These are phyloP conservation scores for Setipinna tenuifilis DNA, from an alignment of 2,797 vertebrate genomes.

Conservation along the genomic window DNA sequence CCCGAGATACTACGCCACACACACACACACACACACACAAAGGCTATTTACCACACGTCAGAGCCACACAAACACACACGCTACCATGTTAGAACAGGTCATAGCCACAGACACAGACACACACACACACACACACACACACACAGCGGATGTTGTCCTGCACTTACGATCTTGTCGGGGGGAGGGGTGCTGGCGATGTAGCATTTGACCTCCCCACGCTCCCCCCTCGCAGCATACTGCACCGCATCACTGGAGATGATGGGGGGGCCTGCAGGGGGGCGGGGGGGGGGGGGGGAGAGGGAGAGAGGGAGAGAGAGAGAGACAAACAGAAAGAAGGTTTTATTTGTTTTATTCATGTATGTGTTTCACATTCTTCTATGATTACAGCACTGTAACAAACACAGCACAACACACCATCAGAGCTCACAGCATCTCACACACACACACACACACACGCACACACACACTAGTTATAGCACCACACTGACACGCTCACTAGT, in stretches of 20 bases:
- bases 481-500: not conserved
- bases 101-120: too few relatives aligned
- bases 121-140: too few relatives aligned
- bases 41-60: too few relatives aligned
- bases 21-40: too few relatives aligned
- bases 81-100: too few relatives aligned
- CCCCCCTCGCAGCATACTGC: conserved; percentile 87
- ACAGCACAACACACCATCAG: too few relatives aligned
- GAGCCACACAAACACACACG: too few relatives aligned
- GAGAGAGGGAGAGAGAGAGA: conserved; percentile 21
- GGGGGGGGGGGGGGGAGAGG: conserved; percentile 1
- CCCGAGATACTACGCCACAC: too few relatives aligned
- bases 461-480: not conserved
- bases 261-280: conserved; percentile 80
- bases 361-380: too few relatives aligned
- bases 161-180: conserved; percentile 95
- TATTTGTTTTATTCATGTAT: too few relatives aligned
- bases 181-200: conserved; percentile 92
- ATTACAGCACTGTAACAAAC: too few relatives aligned
- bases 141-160: not conserved
- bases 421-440: too few relatives aligned
- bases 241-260: conserved; percentile 92
- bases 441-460: not conserved
- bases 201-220: conserved; percentile 90
- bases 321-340: not conserved